These are phyloP conservation scores for Drosophila subquinaria DNA, from an alignment of 2,888 invertebrate species.

Conservation along the genomic window DNA sequence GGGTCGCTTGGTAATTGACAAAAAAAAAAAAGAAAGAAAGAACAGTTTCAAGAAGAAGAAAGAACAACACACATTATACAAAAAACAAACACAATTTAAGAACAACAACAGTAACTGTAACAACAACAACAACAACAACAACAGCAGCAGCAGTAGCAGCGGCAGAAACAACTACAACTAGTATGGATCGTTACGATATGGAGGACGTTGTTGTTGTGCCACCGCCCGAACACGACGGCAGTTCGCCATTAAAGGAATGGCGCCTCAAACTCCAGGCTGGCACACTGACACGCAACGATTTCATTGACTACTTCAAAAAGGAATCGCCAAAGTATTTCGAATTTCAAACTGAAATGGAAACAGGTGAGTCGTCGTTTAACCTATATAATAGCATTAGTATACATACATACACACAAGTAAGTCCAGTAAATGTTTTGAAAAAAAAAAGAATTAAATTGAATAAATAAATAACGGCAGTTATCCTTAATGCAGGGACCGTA, in stretches of 20 bases:
- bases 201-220: conserved; percentile 81
- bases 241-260: conserved; percentile 85
- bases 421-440: too few relatives aligned
- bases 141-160: conserved; percentile 9
- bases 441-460: too few relatives aligned
- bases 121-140: conserved; percentile 10
- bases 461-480: too few relatives aligned
- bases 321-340: conserved; percentile 84
- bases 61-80: conserved; percentile 2
- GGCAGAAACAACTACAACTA: conserved; percentile 15
- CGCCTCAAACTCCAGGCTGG: conserved; percentile 84
- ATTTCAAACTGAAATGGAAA: conserved; percentile 80
- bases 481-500: too few relatives aligned
- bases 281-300: conserved; percentile 80
- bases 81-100: conserved; percentile 5
- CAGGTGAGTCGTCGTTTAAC: conserved; percentile 76
- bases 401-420: neutral
- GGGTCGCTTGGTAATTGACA: conserved; percentile 18
- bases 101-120: conserved; percentile 3
- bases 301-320: conserved; percentile 83
- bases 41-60: neutral
- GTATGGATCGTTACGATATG: conserved; percentile 82
- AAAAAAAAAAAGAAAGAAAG: neutral
- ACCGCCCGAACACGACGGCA: conserved; percentile 57
- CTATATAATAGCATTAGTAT: conserved; percentile 8